Evolutionary conservation across 2,113 vertebrate species (phyloP).

Genomic region (Neomonachus schauinslandi): DNA sequence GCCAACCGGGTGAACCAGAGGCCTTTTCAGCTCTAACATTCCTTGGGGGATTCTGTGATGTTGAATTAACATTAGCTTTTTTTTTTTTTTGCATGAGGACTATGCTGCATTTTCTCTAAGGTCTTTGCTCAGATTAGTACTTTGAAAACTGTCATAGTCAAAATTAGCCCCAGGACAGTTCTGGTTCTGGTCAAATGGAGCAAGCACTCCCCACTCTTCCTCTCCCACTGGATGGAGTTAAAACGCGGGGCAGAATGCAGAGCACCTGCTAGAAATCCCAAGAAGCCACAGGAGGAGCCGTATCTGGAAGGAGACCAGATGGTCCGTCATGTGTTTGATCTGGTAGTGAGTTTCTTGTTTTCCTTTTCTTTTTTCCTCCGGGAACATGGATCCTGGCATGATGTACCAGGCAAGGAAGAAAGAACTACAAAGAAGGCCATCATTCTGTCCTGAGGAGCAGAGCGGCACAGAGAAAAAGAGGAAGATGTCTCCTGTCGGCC

Average conservation of each 20-base stretch:
- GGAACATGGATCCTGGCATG: not conserved
- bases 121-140: not conserved
- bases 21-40: not conserved
- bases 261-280: not conserved
- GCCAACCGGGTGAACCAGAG: not conserved
- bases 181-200: not conserved
- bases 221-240: not conserved
- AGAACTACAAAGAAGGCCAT: not conserved
- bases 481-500: too few species aligned
- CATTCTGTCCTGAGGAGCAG: not conserved
- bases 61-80: not conserved
- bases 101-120: not conserved
- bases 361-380: not conserved
- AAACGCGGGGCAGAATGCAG: fast-evolving
- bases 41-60: not conserved
- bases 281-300: not conserved
- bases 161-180: not conserved
- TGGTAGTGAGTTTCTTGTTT: not conserved
- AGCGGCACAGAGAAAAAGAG: not conserved
- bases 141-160: not conserved
- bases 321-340: too few species aligned
- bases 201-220: not conserved
- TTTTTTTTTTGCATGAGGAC: not conserved
- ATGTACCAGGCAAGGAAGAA: not conserved
- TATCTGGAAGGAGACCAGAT: too few species aligned